phyloP scores from a whole-genome alignment of 1,140 invertebrate genomes.

The Drosophila kepulauana region DNA sequence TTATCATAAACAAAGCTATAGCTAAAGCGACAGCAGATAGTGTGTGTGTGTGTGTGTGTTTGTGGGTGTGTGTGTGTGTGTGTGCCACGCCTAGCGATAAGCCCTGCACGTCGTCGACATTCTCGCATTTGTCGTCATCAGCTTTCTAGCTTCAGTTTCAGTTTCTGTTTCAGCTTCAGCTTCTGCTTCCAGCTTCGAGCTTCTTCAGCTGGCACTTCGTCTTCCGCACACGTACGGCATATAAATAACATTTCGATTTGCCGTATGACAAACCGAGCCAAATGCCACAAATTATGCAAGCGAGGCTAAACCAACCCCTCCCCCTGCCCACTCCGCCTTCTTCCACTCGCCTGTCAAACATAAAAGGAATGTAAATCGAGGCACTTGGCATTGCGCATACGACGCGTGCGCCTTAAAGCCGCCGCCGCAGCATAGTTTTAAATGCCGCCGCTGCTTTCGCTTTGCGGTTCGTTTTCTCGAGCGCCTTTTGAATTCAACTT shows the following conservation, averaged over 20 bases:
- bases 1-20: conserved; percentile 63
- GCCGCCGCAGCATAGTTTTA: conserved; percentile 32
- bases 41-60: neutral
- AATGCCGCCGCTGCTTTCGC: conserved; percentile 20
- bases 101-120: conserved; percentile 76
- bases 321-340: neutral
- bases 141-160: conserved; percentile 9
- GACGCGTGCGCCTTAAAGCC: conserved; percentile 39
- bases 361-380: conserved; percentile 52
- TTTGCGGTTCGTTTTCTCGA: neutral
- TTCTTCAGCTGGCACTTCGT: conserved; percentile 13
- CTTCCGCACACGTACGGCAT: conserved; percentile 69
- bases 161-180: neutral
- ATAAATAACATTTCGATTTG: conserved; percentile 83
- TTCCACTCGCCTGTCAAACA: conserved; percentile 7
- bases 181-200: conserved; percentile 7
- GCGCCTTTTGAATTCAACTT: conserved; percentile 8
- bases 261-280: conserved; percentile 73
- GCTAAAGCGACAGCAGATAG: neutral
- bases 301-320: conserved; percentile 4
- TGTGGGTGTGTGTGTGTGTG: too few species aligned
- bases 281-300: conserved; percentile 57
- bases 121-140: conserved; percentile 81
- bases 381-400: conserved; percentile 44
- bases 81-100: conserved; percentile 60